phyloP scores from a whole-genome alignment of 2,797 vertebrate species.

The Myotis pilosus region DNA sequence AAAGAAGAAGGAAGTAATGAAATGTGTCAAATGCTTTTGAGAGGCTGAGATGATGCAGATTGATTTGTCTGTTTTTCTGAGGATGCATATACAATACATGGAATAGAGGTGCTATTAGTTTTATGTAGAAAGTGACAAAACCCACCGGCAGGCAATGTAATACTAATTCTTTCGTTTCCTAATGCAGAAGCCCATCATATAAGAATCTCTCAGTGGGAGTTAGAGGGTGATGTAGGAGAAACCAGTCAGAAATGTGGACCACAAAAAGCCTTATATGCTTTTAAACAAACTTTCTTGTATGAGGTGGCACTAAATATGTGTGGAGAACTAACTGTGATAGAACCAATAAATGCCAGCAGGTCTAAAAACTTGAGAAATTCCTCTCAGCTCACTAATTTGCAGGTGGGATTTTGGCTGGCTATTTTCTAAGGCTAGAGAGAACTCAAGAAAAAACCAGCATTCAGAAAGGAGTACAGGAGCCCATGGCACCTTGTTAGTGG shows the following conservation, averaged over 20 bases:
- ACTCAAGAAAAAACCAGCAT: slow-evolving; percentile 33
- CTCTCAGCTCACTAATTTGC: slow-evolving; percentile 54
- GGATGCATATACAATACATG: background rate
- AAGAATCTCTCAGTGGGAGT: background rate
- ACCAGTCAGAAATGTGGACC: background rate
- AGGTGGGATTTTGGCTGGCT: slow-evolving; percentile 67
- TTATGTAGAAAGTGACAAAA: background rate
- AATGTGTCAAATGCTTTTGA: background rate
- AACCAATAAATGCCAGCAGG: background rate
- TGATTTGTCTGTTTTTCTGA: background rate
- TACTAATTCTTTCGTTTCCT: slow-evolving; percentile 14
- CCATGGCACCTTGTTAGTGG: slow-evolving; percentile 69
- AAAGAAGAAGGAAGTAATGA: background rate
- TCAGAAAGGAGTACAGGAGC: slow-evolving; percentile 57
- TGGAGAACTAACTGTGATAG: slow-evolving; percentile 46
- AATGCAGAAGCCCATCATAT: background rate
- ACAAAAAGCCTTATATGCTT: background rate
- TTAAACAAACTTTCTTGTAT: background rate
- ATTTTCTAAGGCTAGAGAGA: slow-evolving; percentile 59
- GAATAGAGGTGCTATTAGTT: background rate
- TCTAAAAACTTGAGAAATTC: background rate
- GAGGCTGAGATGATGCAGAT: background rate
- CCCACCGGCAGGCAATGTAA: background rate
- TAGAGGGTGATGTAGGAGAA: background rate
- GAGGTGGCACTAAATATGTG: slow-evolving; percentile 25